Conservation (phyloP, 2,113 vertebrate genomes). For the Motacilla tschutschensis region DNA sequence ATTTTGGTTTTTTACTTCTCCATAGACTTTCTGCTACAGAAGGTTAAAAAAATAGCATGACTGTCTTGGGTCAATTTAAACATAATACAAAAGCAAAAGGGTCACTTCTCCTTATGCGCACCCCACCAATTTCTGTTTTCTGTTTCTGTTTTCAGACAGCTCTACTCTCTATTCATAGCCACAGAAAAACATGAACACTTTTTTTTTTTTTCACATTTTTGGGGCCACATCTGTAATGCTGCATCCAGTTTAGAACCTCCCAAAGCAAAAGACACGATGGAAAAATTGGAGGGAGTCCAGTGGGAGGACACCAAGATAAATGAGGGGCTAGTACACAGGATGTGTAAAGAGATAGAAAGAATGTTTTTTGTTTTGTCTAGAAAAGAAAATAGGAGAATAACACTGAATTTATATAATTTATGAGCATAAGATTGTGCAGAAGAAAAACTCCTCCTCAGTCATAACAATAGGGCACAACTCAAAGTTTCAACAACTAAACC, state of each 20-base stretch:
- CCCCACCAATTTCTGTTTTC: too few species aligned
- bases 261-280: not conserved
- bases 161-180: not conserved
- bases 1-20: not conserved
- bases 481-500: not conserved
- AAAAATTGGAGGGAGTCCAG: not conserved
- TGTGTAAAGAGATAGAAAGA: not conserved
- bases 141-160: not conserved
- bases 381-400: not conserved
- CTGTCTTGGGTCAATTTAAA: not conserved
- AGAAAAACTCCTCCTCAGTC: not conserved
- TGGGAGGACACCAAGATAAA: not conserved
- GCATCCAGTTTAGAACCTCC: accelerated
- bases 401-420: not conserved
- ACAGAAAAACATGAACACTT: not conserved
- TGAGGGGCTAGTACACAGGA: not conserved
- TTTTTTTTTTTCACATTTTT: not conserved
- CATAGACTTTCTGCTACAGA: not conserved
- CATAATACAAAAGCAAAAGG: not conserved
- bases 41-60: not conserved
- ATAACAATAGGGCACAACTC: not conserved
- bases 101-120: accelerated
- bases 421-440: not conserved
- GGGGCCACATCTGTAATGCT: not conserved
- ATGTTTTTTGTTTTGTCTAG: not conserved